A percentile compares a stretch with the other conserved stretches of the same genome.
phyloP scores from a whole-genome alignment of 1,140 invertebrate genomes.

The Mercenaria mercenaria region DNA sequence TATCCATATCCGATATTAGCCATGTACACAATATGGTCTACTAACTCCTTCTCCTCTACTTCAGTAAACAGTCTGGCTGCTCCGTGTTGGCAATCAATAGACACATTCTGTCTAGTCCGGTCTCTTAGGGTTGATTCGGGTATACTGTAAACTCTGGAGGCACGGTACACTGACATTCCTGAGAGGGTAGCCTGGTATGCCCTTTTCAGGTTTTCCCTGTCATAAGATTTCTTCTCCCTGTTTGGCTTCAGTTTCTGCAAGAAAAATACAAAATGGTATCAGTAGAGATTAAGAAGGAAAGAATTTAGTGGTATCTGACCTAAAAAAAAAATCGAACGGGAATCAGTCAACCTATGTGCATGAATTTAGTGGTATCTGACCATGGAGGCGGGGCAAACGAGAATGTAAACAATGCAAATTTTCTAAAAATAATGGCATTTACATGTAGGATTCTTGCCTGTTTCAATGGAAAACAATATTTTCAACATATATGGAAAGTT shows the following conservation, averaged over 20 bases:
- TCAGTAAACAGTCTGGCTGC: background rate
- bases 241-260: background rate
- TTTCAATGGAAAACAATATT: no score
- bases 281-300: no score
- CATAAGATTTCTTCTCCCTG: background rate
- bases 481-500: no score
- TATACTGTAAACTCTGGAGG: background rate
- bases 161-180: conserved; percentile 12
- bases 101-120: no score
- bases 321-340: no score
- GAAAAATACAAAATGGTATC: background rate
- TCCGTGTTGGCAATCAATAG: background rate
- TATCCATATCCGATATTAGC: conserved; percentile 20
- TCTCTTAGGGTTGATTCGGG: background rate
- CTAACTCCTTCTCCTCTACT: background rate
- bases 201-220: background rate
- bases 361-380: no score
- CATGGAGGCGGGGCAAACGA: no score
- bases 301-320: no score
- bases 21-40: background rate
- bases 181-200: background rate
- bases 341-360: no score
- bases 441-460: no score
- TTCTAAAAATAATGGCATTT: no score
- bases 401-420: no score